Evolutionary conservation across 2,797 vertebrate species (phyloP), one percentile per base, ranked within the genome.

Genomic region (Hyperoplus lanceolatus): DNA sequence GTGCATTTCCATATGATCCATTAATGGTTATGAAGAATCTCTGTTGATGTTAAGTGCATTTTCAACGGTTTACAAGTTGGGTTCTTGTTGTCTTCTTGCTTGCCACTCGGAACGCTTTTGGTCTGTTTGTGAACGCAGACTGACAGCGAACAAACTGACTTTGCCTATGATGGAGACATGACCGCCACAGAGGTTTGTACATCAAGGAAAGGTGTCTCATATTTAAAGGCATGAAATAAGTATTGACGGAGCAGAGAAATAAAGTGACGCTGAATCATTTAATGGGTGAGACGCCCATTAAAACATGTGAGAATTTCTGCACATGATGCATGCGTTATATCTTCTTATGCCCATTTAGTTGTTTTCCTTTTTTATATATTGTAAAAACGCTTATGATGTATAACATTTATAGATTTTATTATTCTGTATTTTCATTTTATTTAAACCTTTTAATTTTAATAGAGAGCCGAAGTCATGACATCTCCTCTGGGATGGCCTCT

Each of bases 141-240:
- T 6, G 98, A 99, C 97, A 99, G 98, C 85, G 98, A 99, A 86
- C 97, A 96, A 90, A 97, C 97, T 10, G 97, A 99, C 86, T 98
- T 97, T 50, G 97, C 96, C 2, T 97, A 96, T 68, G 98, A 99
- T 39, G 98, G 96, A 78, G 98, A 99, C 87, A 97, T 97, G 82
- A 97, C 98, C 0, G 96, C 96, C 89, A 98, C 97, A 0, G 98
- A 99, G 98, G 98, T 99, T 95, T 95, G 95, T 97, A 95, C 74
- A 81, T 80, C 3, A 6, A 48, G n/a, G 53, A 61, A 39, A 16
- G 10, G 36, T 6, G 5, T 62, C 7, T 8, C 48, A 21, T 29
- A 29, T 29, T 69, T 56, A 70, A 76, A 74, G 16, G 66, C 73
- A 77, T 82, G 77, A 70, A 53, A 29, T 14, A 55, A 63, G 38